Evolutionary conservation across 1,140 invertebrate genomes (phyloP).

Genomic region (Varroa destructor): DNA sequence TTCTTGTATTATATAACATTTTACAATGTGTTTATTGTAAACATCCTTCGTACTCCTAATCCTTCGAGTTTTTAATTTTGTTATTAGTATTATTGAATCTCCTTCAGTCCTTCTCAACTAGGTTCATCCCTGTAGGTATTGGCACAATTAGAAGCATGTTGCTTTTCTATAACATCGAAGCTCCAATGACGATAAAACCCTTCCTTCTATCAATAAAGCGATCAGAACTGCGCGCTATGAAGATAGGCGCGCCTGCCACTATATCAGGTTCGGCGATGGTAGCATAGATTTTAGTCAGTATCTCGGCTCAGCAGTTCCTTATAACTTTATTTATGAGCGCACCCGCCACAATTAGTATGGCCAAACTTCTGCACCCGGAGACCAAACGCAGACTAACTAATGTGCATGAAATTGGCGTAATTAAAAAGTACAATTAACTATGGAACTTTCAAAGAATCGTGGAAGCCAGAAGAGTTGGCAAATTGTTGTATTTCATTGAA

Average conservation of each 20-base stretch:
- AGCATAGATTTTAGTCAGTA: conserved; percentile 78
- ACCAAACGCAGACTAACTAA: conserved; percentile 58
- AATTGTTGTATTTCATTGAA: no score
- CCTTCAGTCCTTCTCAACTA: no score
- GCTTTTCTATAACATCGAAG: conserved; percentile 57
- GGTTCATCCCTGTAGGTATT: not conserved
- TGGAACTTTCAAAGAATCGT: no score
- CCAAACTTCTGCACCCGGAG: conserved; percentile 84
- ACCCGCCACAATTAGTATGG: conserved; percentile 69
- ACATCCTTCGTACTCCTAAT: no score
- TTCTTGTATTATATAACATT: no score
- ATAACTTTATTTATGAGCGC: conserved; percentile 90
- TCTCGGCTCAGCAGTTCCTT: conserved; percentile 49
- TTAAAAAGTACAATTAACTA: conserved; percentile 36
- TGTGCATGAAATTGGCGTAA: conserved; percentile 46
- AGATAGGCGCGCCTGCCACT: conserved; percentile 85
- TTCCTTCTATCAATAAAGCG: conserved; percentile 66
- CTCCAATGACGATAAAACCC: conserved; percentile 70
- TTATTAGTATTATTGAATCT: conserved; percentile 18
- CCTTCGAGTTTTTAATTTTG: no score
- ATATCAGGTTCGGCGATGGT: conserved; percentile 84
- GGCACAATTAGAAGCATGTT: conserved; percentile 29
- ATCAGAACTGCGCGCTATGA: conserved; percentile 80
- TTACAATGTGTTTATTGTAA: no score
- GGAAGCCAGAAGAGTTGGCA: no score